Evolutionary conservation across 2,888 invertebrate species (phyloP), one percentile per base, ranked within the genome.

Genomic region (Torymus texanus): DNA sequence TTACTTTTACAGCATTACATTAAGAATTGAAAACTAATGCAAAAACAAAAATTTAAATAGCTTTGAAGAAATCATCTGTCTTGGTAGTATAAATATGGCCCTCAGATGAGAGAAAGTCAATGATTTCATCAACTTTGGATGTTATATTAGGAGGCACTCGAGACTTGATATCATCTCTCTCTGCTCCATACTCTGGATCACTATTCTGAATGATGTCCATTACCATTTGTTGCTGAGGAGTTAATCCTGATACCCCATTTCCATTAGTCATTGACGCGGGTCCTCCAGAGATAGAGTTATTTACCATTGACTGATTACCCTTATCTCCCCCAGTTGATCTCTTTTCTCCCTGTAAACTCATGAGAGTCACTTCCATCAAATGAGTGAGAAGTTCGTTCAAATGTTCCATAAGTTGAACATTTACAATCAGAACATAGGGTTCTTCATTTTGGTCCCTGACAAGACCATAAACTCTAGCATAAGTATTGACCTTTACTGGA

Each of bases 31-130:
- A 41, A 41, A 8, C 5, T 5, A 8, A 41, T 41, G 29, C 3
- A 29, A 29, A 50, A 18, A 41, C 12, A n/a, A 21, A 55, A 13
- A 24, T 29, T 88, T 84, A 90, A 66, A 88, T 89, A 24, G 89
- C 85, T 83, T 89, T 89, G 89, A 93, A 96, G 88, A 95, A 95
- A 86, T 95, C 94, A 78, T 95, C 93, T 90, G 96, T 95, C 82
- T 94, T 93, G 0, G 96, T 96, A 0, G 95, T 94, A 88, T 95
- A 97, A 81, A 95, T 93, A 85, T 95, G 95, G 0, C 96, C 96
- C 89, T 96, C 96, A 24, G 92, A 92, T 58, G 93, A 92, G 80
- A 96, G 91, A 84, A 94, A 95, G 13, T 95, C 94, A 82, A 96
- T 84, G 66, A 93, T 92, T 62, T 90, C 89, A 81, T 94, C 93